Conservation (phyloP, 2,888 invertebrate species). For the Serrognathus titanus region DNA sequence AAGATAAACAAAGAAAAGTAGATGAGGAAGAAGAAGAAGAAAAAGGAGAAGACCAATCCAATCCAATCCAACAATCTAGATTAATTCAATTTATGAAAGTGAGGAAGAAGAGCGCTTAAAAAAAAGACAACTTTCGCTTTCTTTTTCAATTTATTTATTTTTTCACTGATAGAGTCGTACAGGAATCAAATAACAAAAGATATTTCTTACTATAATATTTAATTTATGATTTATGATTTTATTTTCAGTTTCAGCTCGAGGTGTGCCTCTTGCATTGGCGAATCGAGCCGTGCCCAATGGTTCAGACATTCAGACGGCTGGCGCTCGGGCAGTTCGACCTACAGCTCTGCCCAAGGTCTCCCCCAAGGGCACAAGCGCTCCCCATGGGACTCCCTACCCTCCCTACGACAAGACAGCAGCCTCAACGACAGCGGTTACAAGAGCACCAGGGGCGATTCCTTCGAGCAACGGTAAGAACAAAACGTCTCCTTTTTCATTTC, state of each 20-base stretch:
- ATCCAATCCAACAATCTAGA: no score
- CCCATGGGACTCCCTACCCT: conserved; percentile 85
- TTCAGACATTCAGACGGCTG: conserved; percentile 88
- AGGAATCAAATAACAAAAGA: no score
- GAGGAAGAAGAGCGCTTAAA: no score
- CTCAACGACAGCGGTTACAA: conserved; percentile 85
- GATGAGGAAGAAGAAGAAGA: no score
- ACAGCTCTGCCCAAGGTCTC: conserved; percentile 57
- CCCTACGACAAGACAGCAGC: conserved; percentile 79
- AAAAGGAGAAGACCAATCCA: no score
- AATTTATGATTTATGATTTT: no score
- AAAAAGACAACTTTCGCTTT: no score
- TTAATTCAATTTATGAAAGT: no score
- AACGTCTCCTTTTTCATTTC: background rate
- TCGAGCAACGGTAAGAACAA: conserved; percentile 74
- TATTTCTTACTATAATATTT: no score
- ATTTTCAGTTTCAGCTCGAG: conserved; percentile 53
- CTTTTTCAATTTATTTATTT: no score
- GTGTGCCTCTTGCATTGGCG: conserved; percentile 86
- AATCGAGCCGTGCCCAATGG: conserved; percentile 85
- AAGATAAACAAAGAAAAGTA: no score
- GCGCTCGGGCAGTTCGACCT: conserved; percentile 71
- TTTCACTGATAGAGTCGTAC: no score
- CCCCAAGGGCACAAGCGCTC: conserved; percentile 66
- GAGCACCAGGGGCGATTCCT: conserved; percentile 79